A percentile compares a stretch with the other conserved stretches of the same genome.
Evolutionary conservation across 2,888 invertebrate species (phyloP).

Genomic region (Xestoiulus laeticollis): DNA sequence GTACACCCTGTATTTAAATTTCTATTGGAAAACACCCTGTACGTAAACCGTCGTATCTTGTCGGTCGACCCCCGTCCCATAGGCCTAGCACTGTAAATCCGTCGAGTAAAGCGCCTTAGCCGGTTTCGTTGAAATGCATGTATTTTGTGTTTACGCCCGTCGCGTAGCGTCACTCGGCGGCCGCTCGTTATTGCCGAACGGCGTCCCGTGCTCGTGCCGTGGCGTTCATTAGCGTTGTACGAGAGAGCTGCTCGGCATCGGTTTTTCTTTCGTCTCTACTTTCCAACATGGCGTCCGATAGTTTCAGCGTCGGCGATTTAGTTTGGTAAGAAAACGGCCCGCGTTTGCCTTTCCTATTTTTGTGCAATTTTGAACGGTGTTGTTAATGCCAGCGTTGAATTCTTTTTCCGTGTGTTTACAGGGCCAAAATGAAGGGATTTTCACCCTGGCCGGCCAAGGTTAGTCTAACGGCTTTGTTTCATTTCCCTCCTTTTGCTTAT

Average conservation of each 20-base stretch:
- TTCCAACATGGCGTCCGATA: constrained; percentile 67
- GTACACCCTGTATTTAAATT: too few species aligned
- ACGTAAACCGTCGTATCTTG: too few species aligned
- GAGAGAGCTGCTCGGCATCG: constrained; percentile 29
- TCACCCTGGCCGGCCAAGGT: constrained; percentile 97
- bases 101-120: constrained; percentile 30
- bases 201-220: not conserved
- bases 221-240: not conserved
- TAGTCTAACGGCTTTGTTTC: constrained; percentile 65
- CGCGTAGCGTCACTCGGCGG: constrained; percentile 52
- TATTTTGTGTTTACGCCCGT: not conserved
- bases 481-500: not conserved
- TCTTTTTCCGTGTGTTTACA: constrained; percentile 65
- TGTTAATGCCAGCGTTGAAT: not conserved
- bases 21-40: too few species aligned
- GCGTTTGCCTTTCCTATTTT: not conserved
- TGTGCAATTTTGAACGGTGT: not conserved
- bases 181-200: not conserved
- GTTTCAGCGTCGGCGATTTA: constrained; percentile 74
- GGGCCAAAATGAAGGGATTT: constrained; percentile 98
- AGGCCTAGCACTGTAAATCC: too few species aligned
- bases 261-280: not conserved
- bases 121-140: too few species aligned
- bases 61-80: too few species aligned
- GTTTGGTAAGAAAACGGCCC: constrained; percentile 71